Base-by-base conservation (phyloP, 2,888 invertebrate genomes). In the Drosophila paramelanica region DNA sequence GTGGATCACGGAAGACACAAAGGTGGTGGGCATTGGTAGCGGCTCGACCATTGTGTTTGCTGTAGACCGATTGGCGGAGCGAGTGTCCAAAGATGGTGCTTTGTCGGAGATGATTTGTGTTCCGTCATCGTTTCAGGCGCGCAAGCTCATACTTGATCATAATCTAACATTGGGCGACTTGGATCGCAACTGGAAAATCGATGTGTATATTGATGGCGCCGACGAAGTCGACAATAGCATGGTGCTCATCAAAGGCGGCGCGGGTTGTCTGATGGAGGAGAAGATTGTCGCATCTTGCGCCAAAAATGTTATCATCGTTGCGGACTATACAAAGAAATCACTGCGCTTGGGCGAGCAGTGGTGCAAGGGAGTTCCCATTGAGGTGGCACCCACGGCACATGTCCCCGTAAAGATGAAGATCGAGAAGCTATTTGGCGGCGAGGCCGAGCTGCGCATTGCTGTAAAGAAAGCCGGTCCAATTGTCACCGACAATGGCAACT, bases 401-500 rank as follows among this genome's bases (percentile, higher is more conserved):
- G 94, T 95, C 69, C 97, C 98, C 10, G 94, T 99, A 36, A 94
- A 94, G 91, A 93, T 94, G 33, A 96, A 95, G 91, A 95, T 99
- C 65, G 93, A 95, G 69, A 91, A 93, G 17, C 81, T 91, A 43
- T 96, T 94, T 91, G 98, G 98, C 6, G 99, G 99, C 5, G 93
- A 94, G 56, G 93, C 95, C 2, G 93, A 94, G 58, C 93, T 99
- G 39, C 94, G 99, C 72, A 96, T 96, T 95, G 98, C 97, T 2
- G 92, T 96, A 39, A 95, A 95, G 41, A 99, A 99, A 93, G 98
- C 98, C 33, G 98, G 99, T 5, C 99, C 99, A 13, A 96, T 99
- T 49, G 96, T 99, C 1, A 99, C 99, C 0, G 99, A 99, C 91
- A 99, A 99, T 94, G 98, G 98, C 0, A 99, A 99, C 93, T 98